Conservation (phyloP, 2,797 vertebrate species). For the Eutrigla gurnardus region DNA sequence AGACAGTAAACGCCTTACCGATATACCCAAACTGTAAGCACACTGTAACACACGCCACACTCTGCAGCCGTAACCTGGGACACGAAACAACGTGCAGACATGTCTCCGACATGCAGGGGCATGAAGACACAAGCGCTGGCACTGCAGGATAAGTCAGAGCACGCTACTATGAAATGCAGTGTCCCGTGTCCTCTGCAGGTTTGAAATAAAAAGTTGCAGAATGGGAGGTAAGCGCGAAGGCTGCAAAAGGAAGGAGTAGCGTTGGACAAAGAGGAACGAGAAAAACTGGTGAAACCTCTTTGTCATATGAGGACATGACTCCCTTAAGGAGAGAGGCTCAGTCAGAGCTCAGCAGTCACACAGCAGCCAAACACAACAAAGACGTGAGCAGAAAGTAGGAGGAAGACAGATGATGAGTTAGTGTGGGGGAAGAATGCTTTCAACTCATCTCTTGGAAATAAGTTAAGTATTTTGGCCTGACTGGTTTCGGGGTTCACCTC, state of each 20-base stretch:
- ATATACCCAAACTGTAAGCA: no score
- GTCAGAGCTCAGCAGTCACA: slow-evolving; percentile 13
- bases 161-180: background rate
- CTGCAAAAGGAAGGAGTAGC: slow-evolving; percentile 25
- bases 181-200: background rate
- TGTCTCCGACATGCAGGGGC: background rate
- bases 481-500: background rate
- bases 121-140: background rate
- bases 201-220: slow-evolving; percentile 6
- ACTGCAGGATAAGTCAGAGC: background rate
- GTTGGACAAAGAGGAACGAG: slow-evolving; percentile 4
- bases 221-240: slow-evolving; percentile 41
- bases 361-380: slow-evolving; percentile 41
- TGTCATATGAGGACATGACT: slow-evolving; percentile 36
- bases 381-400: slow-evolving; percentile 14
- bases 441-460: slow-evolving; percentile 22
- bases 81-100: background rate
- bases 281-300: slow-evolving; percentile 19
- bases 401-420: slow-evolving; percentile 39
- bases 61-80: slow-evolving; percentile 4
- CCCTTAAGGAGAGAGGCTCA: slow-evolving; percentile 10
- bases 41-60: slow-evolving; percentile 4
- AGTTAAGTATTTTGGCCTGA: background rate
- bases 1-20: background rate
- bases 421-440: slow-evolving; percentile 26